Base-by-base conservation (phyloP, 2,797 vertebrate species). In the Falco peregrinus region DNA sequence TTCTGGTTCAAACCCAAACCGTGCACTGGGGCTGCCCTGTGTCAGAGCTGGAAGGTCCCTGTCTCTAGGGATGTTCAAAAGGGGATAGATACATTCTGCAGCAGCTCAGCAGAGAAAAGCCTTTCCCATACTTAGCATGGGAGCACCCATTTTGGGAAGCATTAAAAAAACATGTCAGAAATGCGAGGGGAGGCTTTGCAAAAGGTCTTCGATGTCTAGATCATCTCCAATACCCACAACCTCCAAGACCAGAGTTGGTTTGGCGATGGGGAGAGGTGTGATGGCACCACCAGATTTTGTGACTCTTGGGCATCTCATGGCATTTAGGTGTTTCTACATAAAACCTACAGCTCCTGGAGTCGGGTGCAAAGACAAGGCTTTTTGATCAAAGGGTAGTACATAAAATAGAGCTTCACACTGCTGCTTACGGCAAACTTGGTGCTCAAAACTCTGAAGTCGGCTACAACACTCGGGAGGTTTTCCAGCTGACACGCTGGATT, bases 1-100 rank as follows among this genome's bases (percentile, higher is more conserved):
- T 8, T 33, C 33, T 78, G 53, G 20, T 89, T 82, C 47, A 67
- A 69, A 45, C 33, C 71, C 37, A 39, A 35, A 41, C 39, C 0
- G 0, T 48, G 31, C 0, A 3, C 43, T 45, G 47, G 31, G 64
- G 17, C n/a, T 1, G 0, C 77, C 48, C 69, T 0, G 0, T 60
- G 15, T 35, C 65, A 26, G 26, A 77, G 54, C 19, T 20, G 35
- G 35, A 71, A 78, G 24, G 19, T 71, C 61, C 16, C 64, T 71
- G 1, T 11, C 35, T 65, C 57, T n/a, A 20, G 65, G 60, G 19
- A 14, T 80, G 16, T 45, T 73, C 10, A 14, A 11, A 65, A 83
- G 17, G 22, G 50, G 9, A 17, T n/a, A 19, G 9, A 17, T n/a
- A 19, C 3, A 2, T 2, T 6, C 59, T 69, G 33, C 87, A 86